These are phyloP conservation scores for Drepanosiphum platanoidis DNA, from an alignment of 2,888 invertebrate genomes.

Conservation along the genomic window DNA sequence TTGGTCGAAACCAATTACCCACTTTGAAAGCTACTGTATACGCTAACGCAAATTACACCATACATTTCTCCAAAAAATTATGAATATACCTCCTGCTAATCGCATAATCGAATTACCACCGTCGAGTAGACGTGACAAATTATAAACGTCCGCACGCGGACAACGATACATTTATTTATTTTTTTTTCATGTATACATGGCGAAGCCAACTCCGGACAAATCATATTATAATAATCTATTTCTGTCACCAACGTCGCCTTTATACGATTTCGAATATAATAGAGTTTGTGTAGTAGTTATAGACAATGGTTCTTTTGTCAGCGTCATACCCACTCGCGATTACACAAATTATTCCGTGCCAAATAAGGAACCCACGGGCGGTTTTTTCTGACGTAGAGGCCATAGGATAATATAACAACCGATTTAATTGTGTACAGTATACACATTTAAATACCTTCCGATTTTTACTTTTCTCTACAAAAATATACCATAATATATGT, in stretches of 20 bases:
- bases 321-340: conserved; percentile 23
- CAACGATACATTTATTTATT: no score
- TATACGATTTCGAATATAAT: conserved; percentile 28
- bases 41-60: not conserved
- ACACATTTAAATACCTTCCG: not conserved
- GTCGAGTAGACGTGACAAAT: conserved; percentile 4
- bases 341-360: conserved; percentile 30
- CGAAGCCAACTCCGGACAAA: conserved; percentile 15
- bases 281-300: conserved; percentile 3
- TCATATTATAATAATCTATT: conserved; percentile 22
- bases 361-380: not conserved
- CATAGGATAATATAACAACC: not conserved
- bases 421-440: not conserved
- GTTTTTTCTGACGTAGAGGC: conserved; percentile 18
- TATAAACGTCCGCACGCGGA: not conserved
- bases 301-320: conserved; percentile 47
- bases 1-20: not conserved
- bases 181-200: not conserved
- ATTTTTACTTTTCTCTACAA: conserved; percentile 9
- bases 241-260: not conserved
- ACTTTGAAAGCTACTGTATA: not conserved
- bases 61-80: not conserved
- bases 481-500: not conserved
- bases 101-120: not conserved
- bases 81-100: not conserved